Percentiles rank a stretch among this genome's conserved stretches.
These are phyloP conservation scores for Mormyrus proboscirostris DNA, from an alignment of 2,797 vertebrate genomes.

Conservation along the genomic window DNA sequence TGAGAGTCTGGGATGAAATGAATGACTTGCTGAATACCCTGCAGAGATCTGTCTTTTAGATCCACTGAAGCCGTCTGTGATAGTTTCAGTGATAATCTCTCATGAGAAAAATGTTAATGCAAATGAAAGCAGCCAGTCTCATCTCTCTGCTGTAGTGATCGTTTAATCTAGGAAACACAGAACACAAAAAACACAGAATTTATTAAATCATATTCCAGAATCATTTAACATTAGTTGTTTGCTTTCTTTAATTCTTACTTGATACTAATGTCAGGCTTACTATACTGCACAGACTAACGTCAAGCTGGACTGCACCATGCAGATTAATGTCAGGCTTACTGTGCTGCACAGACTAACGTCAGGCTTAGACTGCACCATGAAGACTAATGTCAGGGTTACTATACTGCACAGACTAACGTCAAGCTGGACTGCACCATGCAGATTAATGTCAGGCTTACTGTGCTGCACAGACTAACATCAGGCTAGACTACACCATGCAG, in stretches of 20 bases:
- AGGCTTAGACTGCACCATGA: too few species aligned
- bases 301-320: background rate
- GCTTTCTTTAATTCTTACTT: background rate
- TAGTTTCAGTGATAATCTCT: conserved; percentile 1
- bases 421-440: background rate
- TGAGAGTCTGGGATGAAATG: background rate
- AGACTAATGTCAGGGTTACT: background rate
- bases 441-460: background rate
- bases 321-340: background rate
- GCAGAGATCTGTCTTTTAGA: conserved; percentile 11
- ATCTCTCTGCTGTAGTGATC: background rate
- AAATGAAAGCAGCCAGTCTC: background rate
- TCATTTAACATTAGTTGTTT: background rate
- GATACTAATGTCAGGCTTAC: background rate
- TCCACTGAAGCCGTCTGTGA: background rate
- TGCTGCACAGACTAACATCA: background rate
- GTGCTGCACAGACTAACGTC: background rate
- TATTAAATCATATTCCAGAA: background rate
- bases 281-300: background rate
- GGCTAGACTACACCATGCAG: background rate
- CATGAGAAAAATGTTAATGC: background rate
- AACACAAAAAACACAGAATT: background rate
- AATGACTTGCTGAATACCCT: background rate
- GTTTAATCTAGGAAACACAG: conserved; percentile 2
- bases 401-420: background rate